phyloP scores from a whole-genome alignment of 1,140 invertebrate species.

The Archivesica marissinica region DNA sequence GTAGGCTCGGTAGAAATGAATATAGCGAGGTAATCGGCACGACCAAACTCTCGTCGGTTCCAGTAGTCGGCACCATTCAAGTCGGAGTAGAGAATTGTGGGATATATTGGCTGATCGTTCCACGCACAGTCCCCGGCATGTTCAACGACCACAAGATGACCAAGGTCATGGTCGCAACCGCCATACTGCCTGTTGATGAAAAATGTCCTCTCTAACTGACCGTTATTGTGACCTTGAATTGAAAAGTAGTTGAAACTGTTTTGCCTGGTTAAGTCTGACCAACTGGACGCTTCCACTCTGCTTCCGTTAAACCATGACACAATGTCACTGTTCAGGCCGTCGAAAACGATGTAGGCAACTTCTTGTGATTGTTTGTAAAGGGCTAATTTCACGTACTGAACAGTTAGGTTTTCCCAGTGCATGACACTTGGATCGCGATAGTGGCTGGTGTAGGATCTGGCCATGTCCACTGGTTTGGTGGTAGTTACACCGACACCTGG shows the following conservation, averaged over 20 bases:
- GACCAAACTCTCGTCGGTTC: constrained; percentile 16
- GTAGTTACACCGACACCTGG: constrained; percentile 7
- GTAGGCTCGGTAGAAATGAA: not conserved
- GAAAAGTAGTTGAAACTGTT: constrained; percentile 18
- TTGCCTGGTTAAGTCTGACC: constrained; percentile 6
- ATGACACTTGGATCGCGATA: not conserved
- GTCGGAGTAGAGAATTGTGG: constrained; percentile 36
- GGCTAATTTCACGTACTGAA: constrained; percentile 21
- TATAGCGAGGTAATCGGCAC: constrained; percentile 34
- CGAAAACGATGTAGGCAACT: constrained; percentile 39
- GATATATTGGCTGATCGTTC: constrained; percentile 22
- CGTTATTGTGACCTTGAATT: not conserved
- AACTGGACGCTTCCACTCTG: constrained; percentile 14
- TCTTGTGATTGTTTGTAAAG: constrained; percentile 17
- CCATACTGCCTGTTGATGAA: constrained; percentile 16
- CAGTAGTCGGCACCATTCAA: constrained; percentile 21
- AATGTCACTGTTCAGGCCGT: not conserved
- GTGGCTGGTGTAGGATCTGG: constrained; percentile 5
- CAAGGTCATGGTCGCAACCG: not conserved
- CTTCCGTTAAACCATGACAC: constrained; percentile 24
- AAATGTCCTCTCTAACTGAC: not conserved
- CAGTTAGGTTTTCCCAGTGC: not conserved
- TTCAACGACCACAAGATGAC: not conserved
- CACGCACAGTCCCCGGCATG: constrained; percentile 1
- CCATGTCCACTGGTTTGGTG: constrained; percentile 11